Conservation (phyloP, 1,140 invertebrate genomes). For the Littorina saxatilis region DNA sequence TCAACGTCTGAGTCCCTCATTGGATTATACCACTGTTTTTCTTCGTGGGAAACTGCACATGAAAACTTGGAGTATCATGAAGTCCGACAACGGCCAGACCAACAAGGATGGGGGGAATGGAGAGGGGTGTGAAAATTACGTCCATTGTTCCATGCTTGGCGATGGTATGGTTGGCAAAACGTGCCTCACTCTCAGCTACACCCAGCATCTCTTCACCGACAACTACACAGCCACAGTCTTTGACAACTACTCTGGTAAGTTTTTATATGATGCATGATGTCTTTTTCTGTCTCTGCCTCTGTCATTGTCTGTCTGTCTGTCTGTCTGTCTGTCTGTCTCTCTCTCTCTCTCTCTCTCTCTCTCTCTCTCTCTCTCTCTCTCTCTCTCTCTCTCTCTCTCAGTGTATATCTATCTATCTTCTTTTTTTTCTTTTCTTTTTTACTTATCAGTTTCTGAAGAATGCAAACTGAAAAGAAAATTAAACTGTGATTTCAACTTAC, state of each 20-base stretch:
- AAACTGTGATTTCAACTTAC: too few relatives aligned
- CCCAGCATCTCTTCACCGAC: slow-evolving; percentile 55
- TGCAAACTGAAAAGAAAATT: too few relatives aligned
- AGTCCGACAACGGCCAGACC: not conserved
- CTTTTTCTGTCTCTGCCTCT: too few relatives aligned
- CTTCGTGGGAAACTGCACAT: not conserved
- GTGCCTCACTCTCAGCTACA: slow-evolving; percentile 65
- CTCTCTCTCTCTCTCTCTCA: not conserved
- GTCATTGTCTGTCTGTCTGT: not conserved
- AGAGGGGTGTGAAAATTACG: slow-evolving; percentile 16
- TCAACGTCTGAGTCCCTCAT: too few relatives aligned
- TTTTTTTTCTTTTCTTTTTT: too few relatives aligned
- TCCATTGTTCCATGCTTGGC: slow-evolving; percentile 67
- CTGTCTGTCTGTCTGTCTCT: not conserved
- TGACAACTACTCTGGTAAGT: slow-evolving; percentile 70
- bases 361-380: slow-evolving; percentile 7
- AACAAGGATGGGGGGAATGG: not conserved
- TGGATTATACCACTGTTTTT: not conserved
- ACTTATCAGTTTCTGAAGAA: too few relatives aligned
- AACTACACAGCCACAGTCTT: slow-evolving; percentile 72
- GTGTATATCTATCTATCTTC: not conserved
- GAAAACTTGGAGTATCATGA: not conserved
- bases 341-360: not conserved
- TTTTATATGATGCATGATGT: not conserved
- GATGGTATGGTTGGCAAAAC: slow-evolving; percentile 72